Conservation (phyloP, 2,797 vertebrate species). For the Bovichtus variegatus region DNA sequence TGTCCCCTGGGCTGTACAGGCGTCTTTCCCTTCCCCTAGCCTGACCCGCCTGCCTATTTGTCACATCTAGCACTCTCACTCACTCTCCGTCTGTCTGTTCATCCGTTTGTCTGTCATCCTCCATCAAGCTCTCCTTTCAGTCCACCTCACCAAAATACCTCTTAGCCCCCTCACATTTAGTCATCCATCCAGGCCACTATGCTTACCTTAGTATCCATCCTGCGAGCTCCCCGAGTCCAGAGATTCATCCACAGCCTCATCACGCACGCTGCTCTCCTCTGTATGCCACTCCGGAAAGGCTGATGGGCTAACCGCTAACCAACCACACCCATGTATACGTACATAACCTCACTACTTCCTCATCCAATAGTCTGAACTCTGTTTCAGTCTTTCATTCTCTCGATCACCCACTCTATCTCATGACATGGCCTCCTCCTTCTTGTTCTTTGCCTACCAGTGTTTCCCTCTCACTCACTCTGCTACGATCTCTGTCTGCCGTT, state of each 20-base stretch:
- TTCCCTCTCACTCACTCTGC: conserved; percentile 18
- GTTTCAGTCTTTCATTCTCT: conserved; percentile 37
- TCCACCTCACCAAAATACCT: conserved; percentile 49
- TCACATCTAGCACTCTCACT: conserved; percentile 73
- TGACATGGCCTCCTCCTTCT: conserved; percentile 45
- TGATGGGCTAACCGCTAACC: conserved; percentile 38
- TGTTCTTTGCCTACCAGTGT: conserved; percentile 25
- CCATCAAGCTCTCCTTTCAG: conserved; percentile 70
- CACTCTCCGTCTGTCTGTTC: conserved; percentile 72
- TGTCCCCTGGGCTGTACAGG: conserved; percentile 72
- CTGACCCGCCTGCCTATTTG: conserved; percentile 73
- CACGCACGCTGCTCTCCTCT: conserved; percentile 25
- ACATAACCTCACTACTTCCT: conserved; percentile 70
- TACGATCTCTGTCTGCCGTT: conserved; percentile 11
- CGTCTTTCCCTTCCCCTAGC: conserved; percentile 56
- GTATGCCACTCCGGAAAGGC: conserved; percentile 39
- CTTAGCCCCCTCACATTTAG: conserved; percentile 57
- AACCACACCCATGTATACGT: conserved; percentile 75
- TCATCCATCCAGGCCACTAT: conserved; percentile 54
- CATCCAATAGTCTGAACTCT: conserved; percentile 42
- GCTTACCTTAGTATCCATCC: conserved; percentile 81
- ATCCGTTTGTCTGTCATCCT: conserved; percentile 75
- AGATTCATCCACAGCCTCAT: conserved; percentile 45
- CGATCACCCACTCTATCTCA: conserved; percentile 57
- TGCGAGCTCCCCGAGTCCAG: conserved; percentile 41